Evolutionary conservation across 1,140 invertebrate genomes (phyloP).

Genomic region (Scaptomyza hsui): DNA sequence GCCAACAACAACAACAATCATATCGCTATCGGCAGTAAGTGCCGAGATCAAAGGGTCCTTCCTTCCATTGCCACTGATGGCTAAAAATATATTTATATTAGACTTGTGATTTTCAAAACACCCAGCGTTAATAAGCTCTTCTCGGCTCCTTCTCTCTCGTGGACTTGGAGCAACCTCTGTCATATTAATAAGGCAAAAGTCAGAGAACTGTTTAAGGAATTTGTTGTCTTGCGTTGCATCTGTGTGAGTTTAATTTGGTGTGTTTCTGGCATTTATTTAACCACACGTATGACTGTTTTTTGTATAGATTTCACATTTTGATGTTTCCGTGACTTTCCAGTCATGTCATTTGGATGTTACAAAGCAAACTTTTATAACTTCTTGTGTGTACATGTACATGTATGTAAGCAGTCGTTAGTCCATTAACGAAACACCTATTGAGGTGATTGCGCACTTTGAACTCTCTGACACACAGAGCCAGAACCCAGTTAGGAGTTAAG

Average conservation of each 20-base stretch:
- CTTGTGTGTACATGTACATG: background rate
- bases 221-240: background rate
- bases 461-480: conserved; percentile 2
- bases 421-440: conserved; percentile 42
- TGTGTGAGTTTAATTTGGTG: no score
- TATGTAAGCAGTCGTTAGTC: conserved; percentile 25
- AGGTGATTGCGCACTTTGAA: conserved; percentile 17
- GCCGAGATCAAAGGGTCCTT: conserved; percentile 29
- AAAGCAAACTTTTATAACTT: conserved; percentile 16
- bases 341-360: conserved; percentile 1
- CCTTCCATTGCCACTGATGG: conserved; percentile 5
- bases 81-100: background rate
- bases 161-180: background rate
- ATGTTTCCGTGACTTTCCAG: background rate
- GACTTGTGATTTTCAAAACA: background rate
- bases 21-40: background rate
- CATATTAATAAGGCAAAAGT: conserved; percentile 1
- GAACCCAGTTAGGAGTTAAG: conserved; percentile 18
- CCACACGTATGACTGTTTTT: no score
- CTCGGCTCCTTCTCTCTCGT: no score
- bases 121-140: background rate
- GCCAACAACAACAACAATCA: conserved; percentile 2
- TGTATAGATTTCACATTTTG: background rate
- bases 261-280: no score
- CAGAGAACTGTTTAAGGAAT: background rate